Evolutionary conservation across 2,888 invertebrate species (phyloP).

Genomic region (Deroplatys truncata): DNA sequence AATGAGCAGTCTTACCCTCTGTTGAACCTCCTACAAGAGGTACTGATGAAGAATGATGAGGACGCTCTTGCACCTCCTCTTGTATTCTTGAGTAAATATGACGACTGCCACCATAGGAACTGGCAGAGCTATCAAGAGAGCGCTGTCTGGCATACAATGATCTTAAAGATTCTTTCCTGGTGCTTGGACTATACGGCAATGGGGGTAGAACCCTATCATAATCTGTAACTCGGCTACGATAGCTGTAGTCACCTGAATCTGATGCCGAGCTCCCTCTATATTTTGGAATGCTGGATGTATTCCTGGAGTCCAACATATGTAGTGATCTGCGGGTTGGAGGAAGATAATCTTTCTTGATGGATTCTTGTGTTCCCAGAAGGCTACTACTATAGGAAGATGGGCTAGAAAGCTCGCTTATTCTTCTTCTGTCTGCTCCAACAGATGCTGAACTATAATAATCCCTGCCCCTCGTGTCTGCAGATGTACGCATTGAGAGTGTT

Average conservation of each 20-base stretch:
- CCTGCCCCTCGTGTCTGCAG: not conserved
- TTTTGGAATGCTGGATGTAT: not conserved
- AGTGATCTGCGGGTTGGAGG: constrained; percentile 9
- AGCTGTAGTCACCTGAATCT: not conserved
- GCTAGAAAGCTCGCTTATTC: not conserved
- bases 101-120: not conserved
- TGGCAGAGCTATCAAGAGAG: not conserved
- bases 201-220: constrained; percentile 12
- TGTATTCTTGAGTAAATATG: not conserved
- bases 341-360: not conserved
- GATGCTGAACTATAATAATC: not conserved
- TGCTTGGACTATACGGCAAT: not conserved
- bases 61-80: not conserved
- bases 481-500: constrained; percentile 1
- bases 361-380: not conserved
- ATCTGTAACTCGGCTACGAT: not conserved
- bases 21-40: not conserved
- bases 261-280: constrained; percentile 6
- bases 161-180: not conserved
- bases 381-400: not conserved
- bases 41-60: constrained; percentile 4
- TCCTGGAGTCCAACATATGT: constrained; percentile 6
- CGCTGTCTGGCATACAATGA: not conserved
- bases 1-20: not conserved
- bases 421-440: not conserved